Base-by-base conservation (phyloP, 1,140 invertebrate genomes). In the Lasioglossum albipes region DNA sequence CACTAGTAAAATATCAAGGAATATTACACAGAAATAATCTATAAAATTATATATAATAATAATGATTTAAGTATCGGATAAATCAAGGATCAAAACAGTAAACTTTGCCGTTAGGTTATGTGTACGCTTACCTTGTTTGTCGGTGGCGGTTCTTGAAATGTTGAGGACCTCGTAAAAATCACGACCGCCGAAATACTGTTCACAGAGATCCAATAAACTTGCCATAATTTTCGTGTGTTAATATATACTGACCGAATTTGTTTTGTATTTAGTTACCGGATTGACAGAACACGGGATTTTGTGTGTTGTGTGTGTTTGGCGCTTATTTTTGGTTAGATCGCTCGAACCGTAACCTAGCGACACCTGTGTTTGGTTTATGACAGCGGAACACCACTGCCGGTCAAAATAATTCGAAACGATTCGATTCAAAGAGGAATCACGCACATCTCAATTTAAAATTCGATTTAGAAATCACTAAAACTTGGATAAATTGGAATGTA, bases 161-260 rank as follows among this genome's bases (percentile, higher is more conserved):
- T 95, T 94, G 75, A 97, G 90, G 2, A 97, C 94, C 88, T 97
- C 95, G 82, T 97, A 97, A 12, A 97, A 94, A 94, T 97, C 95
- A n/a, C 93, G 94, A 2, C 95, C 95, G 41, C 94, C 94, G 84
- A 96, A 97, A 91, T 95, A 97, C 86, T 96, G 94, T 89, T 96
- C 94, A 90, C 96, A 97, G 52, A 95, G 93, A 85, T 97, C 94
- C 78, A 95, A 88, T 41, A 97, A 81, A 74, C 84, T 89, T 36
- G 82, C 84, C 82, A 89, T 82, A 65, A 74, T 74, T 79, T 74
- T 54, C 20, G 67, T 59, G 18, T 4, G 42, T 45, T 45, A 22
- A 1, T 57, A 67, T 31, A 57, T 9, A 31, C 41, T 22, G 5
- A 59, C 22, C 5, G 22, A 18, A 2, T 66, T 66, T 66, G 13